Percentiles rank a stretch among this genome's conserved stretches.
Evolutionary conservation across 1,140 invertebrate genomes (phyloP).

Genomic region (Lasaia peninsularis): DNA sequence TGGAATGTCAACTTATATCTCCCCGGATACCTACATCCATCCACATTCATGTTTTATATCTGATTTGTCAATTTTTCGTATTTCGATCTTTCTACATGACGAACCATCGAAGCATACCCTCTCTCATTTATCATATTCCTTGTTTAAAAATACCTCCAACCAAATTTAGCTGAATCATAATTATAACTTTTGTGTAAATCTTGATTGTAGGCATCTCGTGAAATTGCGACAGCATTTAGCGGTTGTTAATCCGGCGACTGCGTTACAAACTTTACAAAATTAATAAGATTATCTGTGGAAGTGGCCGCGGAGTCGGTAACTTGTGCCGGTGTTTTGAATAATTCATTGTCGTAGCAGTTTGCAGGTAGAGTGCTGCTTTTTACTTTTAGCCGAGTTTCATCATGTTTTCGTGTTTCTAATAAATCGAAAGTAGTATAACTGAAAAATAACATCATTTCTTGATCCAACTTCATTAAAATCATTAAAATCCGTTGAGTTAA

Average conservation of each 20-base stretch:
- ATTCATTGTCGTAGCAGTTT: conserved; percentile 30
- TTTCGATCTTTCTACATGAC: too few relatives aligned
- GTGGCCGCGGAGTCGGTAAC: conserved; percentile 18
- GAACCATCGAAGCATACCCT: too few relatives aligned
- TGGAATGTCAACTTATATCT: too few relatives aligned
- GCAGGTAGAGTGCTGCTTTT: conserved; percentile 26
- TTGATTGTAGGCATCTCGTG: conserved; percentile 2
- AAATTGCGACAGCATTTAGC: conserved; percentile 18
- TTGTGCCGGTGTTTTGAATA: conserved; percentile 26
- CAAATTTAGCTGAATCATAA: not conserved
- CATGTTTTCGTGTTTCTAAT: not conserved
- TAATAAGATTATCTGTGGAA: conserved; percentile 32
- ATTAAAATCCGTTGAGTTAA: too few relatives aligned
- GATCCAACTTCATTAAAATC: too few relatives aligned
- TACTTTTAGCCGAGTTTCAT: not conserved
- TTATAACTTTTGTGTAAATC: not conserved
- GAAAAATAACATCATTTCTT: too few relatives aligned
- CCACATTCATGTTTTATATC: too few relatives aligned
- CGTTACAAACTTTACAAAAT: conserved; percentile 26
- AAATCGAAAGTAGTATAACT: too few relatives aligned
- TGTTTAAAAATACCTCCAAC: too few relatives aligned
- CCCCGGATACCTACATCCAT: too few relatives aligned
- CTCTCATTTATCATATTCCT: too few relatives aligned
- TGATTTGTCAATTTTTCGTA: too few relatives aligned
- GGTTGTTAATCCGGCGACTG: conserved; percentile 25